Conservation (phyloP, 2,797 vertebrate species). For the Micropoecilia bifurca region DNA sequence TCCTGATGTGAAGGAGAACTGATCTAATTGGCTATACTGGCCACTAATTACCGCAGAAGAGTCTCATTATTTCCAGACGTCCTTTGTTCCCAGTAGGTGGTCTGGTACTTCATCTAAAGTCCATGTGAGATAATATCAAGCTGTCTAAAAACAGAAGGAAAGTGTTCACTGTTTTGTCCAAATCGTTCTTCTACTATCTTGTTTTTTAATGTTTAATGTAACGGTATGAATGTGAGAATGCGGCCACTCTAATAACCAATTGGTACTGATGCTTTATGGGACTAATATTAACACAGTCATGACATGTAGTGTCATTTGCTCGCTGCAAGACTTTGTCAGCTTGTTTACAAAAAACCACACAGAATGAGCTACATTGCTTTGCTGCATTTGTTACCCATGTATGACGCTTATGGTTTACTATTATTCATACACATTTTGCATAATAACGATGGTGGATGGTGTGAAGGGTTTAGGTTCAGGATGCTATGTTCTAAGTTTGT, state of each 20-base stretch:
- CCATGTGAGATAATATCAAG: background rate
- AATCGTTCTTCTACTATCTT: background rate
- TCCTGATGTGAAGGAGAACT: background rate
- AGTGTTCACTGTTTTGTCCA: background rate
- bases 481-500: too few relatives aligned
- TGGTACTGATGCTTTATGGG: background rate
- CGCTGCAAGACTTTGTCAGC: background rate
- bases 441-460: too few relatives aligned
- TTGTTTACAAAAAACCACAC: background rate
- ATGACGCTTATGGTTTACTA: too few relatives aligned
- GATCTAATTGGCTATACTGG: background rate
- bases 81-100: background rate
- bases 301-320: background rate
- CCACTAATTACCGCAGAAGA: background rate
- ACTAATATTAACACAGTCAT: background rate
- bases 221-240: too few relatives aligned
- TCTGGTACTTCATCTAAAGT: background rate
- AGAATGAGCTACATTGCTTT: background rate
- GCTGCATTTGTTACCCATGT: background rate
- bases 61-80: conserved; percentile 4
- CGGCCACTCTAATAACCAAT: too few relatives aligned
- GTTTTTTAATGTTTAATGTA: too few relatives aligned
- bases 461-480: too few relatives aligned
- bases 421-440: too few relatives aligned
- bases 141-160: background rate